Conservation (phyloP, 2,797 vertebrate species). For the Clarias fuscus region DNA sequence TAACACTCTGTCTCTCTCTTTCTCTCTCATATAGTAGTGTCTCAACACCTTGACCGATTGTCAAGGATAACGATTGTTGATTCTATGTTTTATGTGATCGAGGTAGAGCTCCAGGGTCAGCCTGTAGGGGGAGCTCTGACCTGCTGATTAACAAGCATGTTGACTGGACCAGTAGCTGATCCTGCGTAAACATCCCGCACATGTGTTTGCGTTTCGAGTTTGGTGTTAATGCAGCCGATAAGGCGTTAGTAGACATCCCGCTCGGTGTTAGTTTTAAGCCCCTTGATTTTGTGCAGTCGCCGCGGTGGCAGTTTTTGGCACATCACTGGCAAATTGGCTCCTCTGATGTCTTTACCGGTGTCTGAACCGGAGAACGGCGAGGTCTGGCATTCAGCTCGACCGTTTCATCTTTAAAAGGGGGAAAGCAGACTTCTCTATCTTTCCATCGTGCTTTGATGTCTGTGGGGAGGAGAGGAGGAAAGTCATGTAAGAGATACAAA, state of each 20-base stretch:
- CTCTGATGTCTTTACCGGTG: conserved; percentile 71
- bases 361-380: conserved; percentile 62
- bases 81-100: no score
- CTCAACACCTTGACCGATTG: no score
- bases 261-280: conserved; percentile 71
- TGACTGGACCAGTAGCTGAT: neutral
- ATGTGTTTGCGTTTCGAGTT: neutral
- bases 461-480: conserved; percentile 48
- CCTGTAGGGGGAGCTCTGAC: neutral
- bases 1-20: no score
- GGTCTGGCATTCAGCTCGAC: conserved; percentile 52
- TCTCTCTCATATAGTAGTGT: no score
- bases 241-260: conserved; percentile 64
- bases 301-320: conserved; percentile 59
- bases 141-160: neutral
- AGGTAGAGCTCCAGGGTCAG: neutral
- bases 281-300: conserved; percentile 59
- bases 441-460: conserved; percentile 61
- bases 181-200: conserved; percentile 27
- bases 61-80: no score
- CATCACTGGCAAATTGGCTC: conserved; percentile 66
- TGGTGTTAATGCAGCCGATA: neutral
- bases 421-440: conserved; percentile 59
- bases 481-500: conserved; percentile 37
- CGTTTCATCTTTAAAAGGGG: conserved; percentile 66